Evolutionary conservation across 2,888 invertebrate genomes (phyloP).

Genomic region (Pheosia tremula): DNA sequence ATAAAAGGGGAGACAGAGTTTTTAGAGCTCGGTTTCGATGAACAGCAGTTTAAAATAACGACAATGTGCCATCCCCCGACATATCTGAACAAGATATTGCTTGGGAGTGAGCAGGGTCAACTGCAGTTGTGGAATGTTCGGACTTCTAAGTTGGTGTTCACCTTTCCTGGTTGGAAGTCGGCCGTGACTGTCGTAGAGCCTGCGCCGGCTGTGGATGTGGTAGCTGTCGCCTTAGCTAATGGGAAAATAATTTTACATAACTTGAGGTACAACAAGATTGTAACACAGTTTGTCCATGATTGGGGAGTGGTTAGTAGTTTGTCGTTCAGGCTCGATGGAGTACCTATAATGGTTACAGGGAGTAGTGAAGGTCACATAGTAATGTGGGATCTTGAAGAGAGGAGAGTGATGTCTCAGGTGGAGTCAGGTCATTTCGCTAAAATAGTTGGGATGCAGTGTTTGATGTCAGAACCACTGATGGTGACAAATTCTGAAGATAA

Average conservation of each 20-base stretch:
- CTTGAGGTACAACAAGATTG: constrained; percentile 91
- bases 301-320: constrained; percentile 95
- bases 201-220: constrained; percentile 96
- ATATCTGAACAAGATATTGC: constrained; percentile 96
- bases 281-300: constrained; percentile 95
- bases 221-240: constrained; percentile 93
- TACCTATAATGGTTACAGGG: constrained; percentile 94
- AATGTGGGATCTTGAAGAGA: constrained; percentile 96
- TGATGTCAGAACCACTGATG: constrained; percentile 95
- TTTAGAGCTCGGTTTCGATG: constrained; percentile 88
- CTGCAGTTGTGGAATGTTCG: constrained; percentile 96
- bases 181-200: constrained; percentile 91
- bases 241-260: constrained; percentile 95
- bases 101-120: constrained; percentile 93
- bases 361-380: constrained; percentile 93
- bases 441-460: constrained; percentile 92
- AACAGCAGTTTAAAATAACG: constrained; percentile 89
- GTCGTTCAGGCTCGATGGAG: constrained; percentile 94
- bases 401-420: constrained; percentile 91
- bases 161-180: constrained; percentile 90
- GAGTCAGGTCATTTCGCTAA: constrained; percentile 90
- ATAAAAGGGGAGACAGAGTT: constrained; percentile 89
- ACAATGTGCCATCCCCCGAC: constrained; percentile 96
- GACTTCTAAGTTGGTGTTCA: constrained; percentile 89
- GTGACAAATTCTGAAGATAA: constrained; percentile 97